phyloP scores from a whole-genome alignment of 2,113 vertebrate genomes.

The Setophaga kirtlandii region DNA sequence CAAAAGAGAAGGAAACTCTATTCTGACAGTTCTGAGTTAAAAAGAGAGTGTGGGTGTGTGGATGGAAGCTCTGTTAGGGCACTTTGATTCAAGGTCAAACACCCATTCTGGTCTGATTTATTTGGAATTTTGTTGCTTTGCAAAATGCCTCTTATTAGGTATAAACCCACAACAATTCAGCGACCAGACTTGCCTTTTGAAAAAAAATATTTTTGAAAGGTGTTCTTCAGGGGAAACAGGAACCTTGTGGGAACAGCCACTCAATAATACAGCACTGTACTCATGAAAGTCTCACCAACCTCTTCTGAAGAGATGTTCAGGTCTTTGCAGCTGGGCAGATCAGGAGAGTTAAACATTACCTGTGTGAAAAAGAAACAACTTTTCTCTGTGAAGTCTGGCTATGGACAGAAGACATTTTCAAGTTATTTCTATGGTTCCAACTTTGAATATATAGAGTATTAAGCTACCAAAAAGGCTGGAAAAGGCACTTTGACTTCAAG shows the following conservation, averaged over 20 bases:
- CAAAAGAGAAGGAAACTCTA: background rate
- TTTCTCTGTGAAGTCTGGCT: background rate
- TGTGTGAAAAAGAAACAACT: background rate
- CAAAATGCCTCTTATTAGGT: background rate
- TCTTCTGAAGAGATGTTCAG: background rate
- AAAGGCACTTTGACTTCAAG: background rate
- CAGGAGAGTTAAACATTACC: background rate
- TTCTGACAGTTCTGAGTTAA: background rate
- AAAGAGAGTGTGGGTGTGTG: rapidly evolving
- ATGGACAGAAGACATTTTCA: background rate
- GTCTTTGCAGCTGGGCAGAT: background rate
- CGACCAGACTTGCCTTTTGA: background rate
- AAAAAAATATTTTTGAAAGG: background rate
- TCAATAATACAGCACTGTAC: no score
- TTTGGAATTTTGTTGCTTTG: background rate
- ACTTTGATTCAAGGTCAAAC: background rate
- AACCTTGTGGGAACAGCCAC: background rate
- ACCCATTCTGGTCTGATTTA: background rate
- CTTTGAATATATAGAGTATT: background rate
- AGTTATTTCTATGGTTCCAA: background rate
- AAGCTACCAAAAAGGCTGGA: rapidly evolving
- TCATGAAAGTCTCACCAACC: background rate
- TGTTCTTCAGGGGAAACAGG: rapidly evolving
- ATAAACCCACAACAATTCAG: background rate
- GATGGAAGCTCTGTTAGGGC: background rate